Evolutionary conservation across 2,797 vertebrate genomes (phyloP), one percentile per base, ranked within the genome.

Genomic region (Onychomys leucogaster): DNA sequence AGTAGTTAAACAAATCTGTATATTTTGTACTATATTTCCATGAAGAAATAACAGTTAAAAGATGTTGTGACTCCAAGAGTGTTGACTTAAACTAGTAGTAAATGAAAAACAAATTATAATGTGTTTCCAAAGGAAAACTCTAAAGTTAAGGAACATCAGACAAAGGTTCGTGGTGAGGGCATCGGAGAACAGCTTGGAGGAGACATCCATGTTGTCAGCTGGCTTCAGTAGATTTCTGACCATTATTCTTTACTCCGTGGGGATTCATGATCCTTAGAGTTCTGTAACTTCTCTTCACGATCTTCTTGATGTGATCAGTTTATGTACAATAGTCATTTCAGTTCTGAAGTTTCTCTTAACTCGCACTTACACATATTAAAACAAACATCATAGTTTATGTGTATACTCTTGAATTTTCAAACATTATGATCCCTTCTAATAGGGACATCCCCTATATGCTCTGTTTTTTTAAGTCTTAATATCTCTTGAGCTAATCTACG

Each of bases 401-500:
- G 0, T 90, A 43, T 6, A 6, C 16, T 16, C 13, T 14, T 46
- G 27, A 10, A 52, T 61, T 2, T 61, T 93, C 89, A 67, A 71
- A 52, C 49, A 71, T 43, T n/a, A 10, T 76, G 8, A 71, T 34
- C 10, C 6, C 6, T 67, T n/a, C 21, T 67, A 9, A 77, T 55
- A 43, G 8, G 7, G 93, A 65, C 34, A 9, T 63, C 41, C 2
- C 1, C 16, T 81, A 4, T 52, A 37, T 21, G 46, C 2, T 71
- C 3, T 17, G 21, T 80, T 71, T 81, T 34, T 4, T 14, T 29
- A 69, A 90, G 6, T 25, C 65, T 65, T 88, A 52, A 57, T 8
- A n/a, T 52, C 88, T 95, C 49, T 95, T 88, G 10, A 90, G 4
- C 3, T 76, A 27, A 46, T 76, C 85, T 77, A 11, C 16, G 91